Evolutionary conservation across 2,797 vertebrate species (phyloP), one percentile per base, ranked within the genome.

Genomic region (Periophthalmus magnuspinnatus): DNA sequence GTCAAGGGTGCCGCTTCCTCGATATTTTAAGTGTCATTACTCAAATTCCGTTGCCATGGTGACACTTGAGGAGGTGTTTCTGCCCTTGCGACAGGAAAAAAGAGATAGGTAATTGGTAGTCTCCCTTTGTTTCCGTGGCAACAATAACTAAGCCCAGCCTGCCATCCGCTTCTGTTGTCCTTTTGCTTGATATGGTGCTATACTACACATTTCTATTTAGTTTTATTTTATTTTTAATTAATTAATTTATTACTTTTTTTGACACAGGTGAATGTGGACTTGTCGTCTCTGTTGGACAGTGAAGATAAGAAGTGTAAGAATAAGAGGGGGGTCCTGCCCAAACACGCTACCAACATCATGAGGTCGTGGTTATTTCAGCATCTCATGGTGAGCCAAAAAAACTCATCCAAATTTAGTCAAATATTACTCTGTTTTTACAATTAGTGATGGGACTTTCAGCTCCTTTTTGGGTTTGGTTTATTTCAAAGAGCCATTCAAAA

Each of bases 291-390:
- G 82, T 94, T 99, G 72, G 97, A 99, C 74, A 94, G 93, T 2
- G 97, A 99, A 89, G 97, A 99, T 91, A 99, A 98, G 93, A 98
- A 98, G 88, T 97, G 96, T 87, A 98, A 98, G 93, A 99, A 97
- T 91, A 99, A 99, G 82, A 90, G 97, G 68, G 97, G 97, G 0
- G 97, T 99, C 80, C 93, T 99, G 80, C 97, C 97, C 80, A 99
- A 99, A 90, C 97, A 99, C 0, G 97, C 97, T 91, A 99, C 97
- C 85, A 98, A 98, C 92, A 99, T 99, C 89, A 99, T 99, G 97
- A 96, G 97, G 83, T 99, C 97, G 73, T 99, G 97, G 97, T 97
- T 99, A 89, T 99, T 99, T 91, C 97, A 99, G 85, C 97, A 99
- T 87, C 96, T 99, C 89, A 98, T 99, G 97, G 97, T 99, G 93